Conservation (phyloP, 2,888 invertebrate species). For the Boloria euphrosyne region DNA sequence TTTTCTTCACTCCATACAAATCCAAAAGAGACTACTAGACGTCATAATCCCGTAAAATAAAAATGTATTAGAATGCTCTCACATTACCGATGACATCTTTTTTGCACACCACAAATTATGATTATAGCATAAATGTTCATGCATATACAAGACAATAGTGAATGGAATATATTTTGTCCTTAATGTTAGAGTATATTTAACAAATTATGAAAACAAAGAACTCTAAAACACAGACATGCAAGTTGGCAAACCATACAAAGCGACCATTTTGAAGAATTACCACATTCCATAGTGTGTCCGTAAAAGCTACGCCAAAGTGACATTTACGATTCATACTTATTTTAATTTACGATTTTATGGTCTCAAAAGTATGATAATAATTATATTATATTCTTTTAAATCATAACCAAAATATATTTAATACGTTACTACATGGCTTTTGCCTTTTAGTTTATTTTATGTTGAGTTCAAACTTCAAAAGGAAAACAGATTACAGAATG, state of each 20-base stretch:
- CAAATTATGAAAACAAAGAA: conserved; percentile 78
- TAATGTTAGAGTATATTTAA: conserved; percentile 53
- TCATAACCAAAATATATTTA: not conserved
- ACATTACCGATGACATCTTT: conserved; percentile 82
- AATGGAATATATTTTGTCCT: conserved; percentile 53
- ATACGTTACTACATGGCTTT: not conserved
- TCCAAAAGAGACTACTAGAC: conserved; percentile 63
- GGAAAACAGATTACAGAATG: no score
- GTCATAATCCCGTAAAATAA: conserved; percentile 74
- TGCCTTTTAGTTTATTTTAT: not conserved
- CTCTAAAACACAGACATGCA: conserved; percentile 80
- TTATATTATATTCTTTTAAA: no score
- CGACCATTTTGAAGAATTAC: conserved; percentile 89
- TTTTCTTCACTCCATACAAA: conserved; percentile 60
- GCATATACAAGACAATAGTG: conserved; percentile 49
- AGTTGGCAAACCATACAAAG: conserved; percentile 85
- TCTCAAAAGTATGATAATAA: not conserved
- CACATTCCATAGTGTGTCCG: conserved; percentile 84
- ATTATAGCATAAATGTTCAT: conserved; percentile 51
- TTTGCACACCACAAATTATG: conserved; percentile 58
- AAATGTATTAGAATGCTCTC: conserved; percentile 75
- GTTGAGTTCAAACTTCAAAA: no score
- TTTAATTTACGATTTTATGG: conserved; percentile 21
- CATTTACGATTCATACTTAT: conserved; percentile 48
- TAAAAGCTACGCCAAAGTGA: conserved; percentile 60